These are phyloP conservation scores for Macrotrachela quadricornifera DNA, from an alignment of 1,140 invertebrate genomes.

Conservation along the genomic window DNA sequence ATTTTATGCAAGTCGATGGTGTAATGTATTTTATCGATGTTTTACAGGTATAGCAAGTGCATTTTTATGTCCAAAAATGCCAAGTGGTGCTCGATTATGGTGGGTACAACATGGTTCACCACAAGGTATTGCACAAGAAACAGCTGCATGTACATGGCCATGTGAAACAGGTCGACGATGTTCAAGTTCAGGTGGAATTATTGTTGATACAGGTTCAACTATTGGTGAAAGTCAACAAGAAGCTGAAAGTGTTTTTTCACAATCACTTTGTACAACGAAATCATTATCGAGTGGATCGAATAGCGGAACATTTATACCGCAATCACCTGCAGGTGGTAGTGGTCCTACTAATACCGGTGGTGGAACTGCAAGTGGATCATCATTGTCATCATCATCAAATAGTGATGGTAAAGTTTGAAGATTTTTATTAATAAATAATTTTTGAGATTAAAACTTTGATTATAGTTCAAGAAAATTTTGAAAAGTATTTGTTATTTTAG, in stretches of 20 bases:
- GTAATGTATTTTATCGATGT: conserved; percentile 9
- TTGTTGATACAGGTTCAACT: neutral
- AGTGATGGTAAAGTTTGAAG: too few species aligned
- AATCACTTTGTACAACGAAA: too few species aligned
- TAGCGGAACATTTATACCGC: too few species aligned
- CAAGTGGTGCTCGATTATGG: conserved; percentile 2
- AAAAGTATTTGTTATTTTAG: too few species aligned
- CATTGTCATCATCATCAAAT: too few species aligned
- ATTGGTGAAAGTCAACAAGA: neutral
- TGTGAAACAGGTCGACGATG: conserved; percentile 4
- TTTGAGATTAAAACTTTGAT: too few species aligned
- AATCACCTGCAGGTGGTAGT: too few species aligned
- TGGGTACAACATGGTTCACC: conserved; percentile 4
- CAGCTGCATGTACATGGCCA: conserved; percentile 6
- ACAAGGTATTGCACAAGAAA: neutral
- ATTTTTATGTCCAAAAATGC: conserved; percentile 8
- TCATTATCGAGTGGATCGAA: too few species aligned
- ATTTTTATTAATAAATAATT: too few species aligned
- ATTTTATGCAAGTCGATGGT: conserved; percentile 7
- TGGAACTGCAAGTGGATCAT: too few species aligned
- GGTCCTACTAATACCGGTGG: too few species aligned
- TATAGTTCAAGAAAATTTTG: too few species aligned
- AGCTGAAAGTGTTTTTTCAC: neutral
- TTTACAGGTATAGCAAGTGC: neutral
- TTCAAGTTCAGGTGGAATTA: neutral